Evolutionary conservation across 2,888 invertebrate genomes (phyloP).

Genomic region (Chironomus riparius): DNA sequence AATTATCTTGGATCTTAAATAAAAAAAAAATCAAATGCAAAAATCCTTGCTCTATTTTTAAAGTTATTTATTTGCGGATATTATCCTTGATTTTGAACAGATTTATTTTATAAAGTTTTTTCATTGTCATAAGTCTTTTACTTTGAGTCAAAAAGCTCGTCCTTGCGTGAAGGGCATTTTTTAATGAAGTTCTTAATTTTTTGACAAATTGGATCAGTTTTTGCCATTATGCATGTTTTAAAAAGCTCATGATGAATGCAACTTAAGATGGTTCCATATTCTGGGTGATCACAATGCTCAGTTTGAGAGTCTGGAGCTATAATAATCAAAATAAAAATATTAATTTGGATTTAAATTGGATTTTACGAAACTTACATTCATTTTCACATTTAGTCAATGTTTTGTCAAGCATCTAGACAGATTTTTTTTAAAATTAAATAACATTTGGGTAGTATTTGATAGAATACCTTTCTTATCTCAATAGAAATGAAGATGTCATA

Average conservation of each 20-base stretch:
- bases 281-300: background rate
- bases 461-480: background rate
- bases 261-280: background rate
- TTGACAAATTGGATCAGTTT: background rate
- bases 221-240: background rate
- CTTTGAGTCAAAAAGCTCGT: background rate
- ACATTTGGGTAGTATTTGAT: background rate
- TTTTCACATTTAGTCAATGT: background rate
- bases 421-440: background rate
- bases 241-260: background rate
- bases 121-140: background rate
- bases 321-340: too few relatives aligned
- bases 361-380: background rate
- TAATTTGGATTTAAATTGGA: too few relatives aligned
- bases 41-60: too few relatives aligned
- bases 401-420: background rate
- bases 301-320: background rate
- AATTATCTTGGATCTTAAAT: too few relatives aligned
- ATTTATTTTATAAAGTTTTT: too few relatives aligned
- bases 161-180: background rate
- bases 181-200: background rate
- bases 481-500: background rate
- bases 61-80: too few relatives aligned
- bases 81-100: too few relatives aligned
- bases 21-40: too few relatives aligned